Conservation (phyloP, 2,113 vertebrate genomes). For the Acrocephalus kingi region DNA sequence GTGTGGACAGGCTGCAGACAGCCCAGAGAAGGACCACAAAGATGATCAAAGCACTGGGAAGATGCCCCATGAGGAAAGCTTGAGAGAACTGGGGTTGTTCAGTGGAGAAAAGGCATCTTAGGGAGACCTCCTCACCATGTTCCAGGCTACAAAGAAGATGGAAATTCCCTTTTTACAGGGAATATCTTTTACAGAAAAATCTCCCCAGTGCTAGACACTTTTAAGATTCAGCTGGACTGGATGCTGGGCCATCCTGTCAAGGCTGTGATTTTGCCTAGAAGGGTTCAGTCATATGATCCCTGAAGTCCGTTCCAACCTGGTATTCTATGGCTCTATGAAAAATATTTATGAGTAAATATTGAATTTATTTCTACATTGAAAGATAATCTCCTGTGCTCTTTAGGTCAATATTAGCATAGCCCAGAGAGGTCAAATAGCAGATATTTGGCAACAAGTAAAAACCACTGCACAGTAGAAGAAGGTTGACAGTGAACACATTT, state of each 20-base stretch:
- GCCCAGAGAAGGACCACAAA: not conserved
- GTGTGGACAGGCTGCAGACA: not conserved
- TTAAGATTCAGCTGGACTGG: not conserved
- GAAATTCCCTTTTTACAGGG: not conserved
- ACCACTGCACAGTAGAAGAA: not conserved
- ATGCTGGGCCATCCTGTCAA: not conserved
- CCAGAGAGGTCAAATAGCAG: not conserved
- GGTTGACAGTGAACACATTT: not conserved
- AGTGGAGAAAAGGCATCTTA: not conserved
- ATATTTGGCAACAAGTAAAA: conserved; percentile 8
- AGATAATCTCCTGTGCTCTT: not conserved
- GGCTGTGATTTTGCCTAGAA: not conserved
- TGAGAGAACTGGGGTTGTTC: not conserved
- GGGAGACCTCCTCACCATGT: not conserved
- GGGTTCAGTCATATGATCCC: not conserved
- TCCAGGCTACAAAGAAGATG: not conserved
- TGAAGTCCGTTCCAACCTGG: not conserved
- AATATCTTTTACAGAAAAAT: not conserved
- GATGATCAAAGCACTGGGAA: not conserved
- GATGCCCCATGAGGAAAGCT: not conserved
- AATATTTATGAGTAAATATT: conserved; percentile 1
- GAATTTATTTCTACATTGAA: not conserved
- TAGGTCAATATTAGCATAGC: not conserved
- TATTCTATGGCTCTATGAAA: not conserved
- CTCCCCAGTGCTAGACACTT: not conserved